Conservation (phyloP, 1,140 invertebrate species). For the roundworm (Caenorhabditis elegans) region DNA sequence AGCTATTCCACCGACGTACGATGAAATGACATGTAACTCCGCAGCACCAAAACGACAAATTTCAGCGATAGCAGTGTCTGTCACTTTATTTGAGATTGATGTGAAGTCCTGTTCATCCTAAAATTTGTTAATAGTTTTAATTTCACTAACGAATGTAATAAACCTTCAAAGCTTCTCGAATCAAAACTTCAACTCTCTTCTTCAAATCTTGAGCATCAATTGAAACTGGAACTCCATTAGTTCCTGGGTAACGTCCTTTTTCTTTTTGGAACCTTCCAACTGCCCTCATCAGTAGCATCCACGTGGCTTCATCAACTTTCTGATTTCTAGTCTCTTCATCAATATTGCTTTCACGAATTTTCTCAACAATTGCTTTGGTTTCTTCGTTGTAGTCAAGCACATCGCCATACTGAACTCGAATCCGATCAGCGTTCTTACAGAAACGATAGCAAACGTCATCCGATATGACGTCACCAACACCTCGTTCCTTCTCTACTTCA, state of each 20-base stretch:
- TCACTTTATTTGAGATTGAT: slow-evolving; percentile 1
- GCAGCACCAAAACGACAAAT: slow-evolving; percentile 79
- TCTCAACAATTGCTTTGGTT: background rate
- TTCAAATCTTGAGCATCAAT: slow-evolving; percentile 42
- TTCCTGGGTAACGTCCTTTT: slow-evolving; percentile 76
- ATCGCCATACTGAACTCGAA: slow-evolving; percentile 12
- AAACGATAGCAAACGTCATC: slow-evolving; percentile 36
- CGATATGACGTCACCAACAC: slow-evolving; percentile 2
- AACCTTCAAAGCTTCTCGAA: background rate
- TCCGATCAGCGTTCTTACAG: slow-evolving; percentile 35
- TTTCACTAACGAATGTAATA: no score
- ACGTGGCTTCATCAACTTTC: slow-evolving; percentile 63
- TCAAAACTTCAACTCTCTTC: slow-evolving; percentile 22
- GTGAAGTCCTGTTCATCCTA: background rate
- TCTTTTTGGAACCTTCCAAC: slow-evolving; percentile 78
- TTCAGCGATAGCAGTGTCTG: slow-evolving; percentile 33
- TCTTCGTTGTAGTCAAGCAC: background rate
- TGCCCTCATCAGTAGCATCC: slow-evolving; percentile 86
- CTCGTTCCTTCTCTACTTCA: slow-evolving; percentile 30
- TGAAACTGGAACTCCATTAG: slow-evolving; percentile 43
- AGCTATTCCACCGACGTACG: slow-evolving; percentile 74
- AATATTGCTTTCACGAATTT: background rate
- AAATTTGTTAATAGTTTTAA: slow-evolving; percentile 9
- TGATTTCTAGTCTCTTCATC: background rate
- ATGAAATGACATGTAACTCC: slow-evolving; percentile 82